These are phyloP conservation scores for Apostichopus californicus DNA, from an alignment of 35 echinoderm and acorn worm species.

Conservation along the genomic window DNA sequence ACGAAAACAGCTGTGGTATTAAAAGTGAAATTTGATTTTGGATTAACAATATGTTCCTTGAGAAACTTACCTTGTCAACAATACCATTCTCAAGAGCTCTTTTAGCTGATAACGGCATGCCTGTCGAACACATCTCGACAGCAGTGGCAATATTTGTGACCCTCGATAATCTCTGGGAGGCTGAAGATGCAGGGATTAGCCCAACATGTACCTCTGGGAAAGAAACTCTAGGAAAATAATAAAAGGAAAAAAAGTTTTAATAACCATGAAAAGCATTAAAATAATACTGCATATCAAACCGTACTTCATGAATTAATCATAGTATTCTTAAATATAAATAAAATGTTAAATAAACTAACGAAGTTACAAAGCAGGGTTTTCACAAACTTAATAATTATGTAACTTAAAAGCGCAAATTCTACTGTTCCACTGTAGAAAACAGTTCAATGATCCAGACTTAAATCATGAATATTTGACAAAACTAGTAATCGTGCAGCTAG, in stretches of 20 bases:
- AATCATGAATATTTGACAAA: too few relatives aligned
- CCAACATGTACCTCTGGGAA: slow-evolving; percentile 88
- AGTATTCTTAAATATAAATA: neutral
- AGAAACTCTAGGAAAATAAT: slow-evolving; percentile 59
- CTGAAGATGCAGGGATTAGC: slow-evolving; percentile 79
- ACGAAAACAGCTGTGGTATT: too few relatives aligned
- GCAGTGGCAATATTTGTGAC: slow-evolving; percentile 69
- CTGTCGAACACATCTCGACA: slow-evolving; percentile 74
- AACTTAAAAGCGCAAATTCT: too few relatives aligned
- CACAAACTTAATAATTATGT: too few relatives aligned
- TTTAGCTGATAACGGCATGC: slow-evolving; percentile 64
- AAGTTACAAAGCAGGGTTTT: too few relatives aligned
- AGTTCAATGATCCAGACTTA: too few relatives aligned
- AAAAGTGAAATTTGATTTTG: too few relatives aligned
- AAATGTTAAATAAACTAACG: neutral
- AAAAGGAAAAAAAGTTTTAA: neutral
- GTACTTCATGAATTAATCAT: neutral
- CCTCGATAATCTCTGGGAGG: slow-evolving; percentile 80
- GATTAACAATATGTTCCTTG: too few relatives aligned
- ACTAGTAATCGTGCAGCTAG: too few relatives aligned
- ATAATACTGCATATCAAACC: neutral
- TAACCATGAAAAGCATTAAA: neutral
- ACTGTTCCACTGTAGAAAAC: too few relatives aligned
- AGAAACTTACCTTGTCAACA: slow-evolving; percentile 73
- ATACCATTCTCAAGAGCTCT: slow-evolving; percentile 77